These are phyloP conservation scores for Lerema accius DNA, from an alignment of 1,140 invertebrate genomes.

Conservation along the genomic window DNA sequence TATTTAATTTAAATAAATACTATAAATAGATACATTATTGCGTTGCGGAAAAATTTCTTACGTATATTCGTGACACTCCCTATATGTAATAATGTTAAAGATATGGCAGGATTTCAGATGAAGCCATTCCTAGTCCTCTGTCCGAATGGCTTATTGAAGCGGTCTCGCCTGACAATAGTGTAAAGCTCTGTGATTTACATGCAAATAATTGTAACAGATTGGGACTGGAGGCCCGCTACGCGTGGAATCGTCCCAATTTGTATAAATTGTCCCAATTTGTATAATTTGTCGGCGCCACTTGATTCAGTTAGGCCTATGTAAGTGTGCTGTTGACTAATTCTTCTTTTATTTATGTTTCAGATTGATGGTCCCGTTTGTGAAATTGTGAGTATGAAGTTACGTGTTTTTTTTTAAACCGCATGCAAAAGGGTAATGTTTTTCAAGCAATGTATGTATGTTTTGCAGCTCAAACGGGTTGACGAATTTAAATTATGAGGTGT, in stretches of 20 bases:
- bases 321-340: conserved; percentile 41
- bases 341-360: conserved; percentile 33
- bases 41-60: too few relatives aligned
- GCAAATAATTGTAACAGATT: conserved; percentile 63
- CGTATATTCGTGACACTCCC: too few relatives aligned
- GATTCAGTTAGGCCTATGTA: conserved; percentile 42
- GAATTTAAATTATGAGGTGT: too few relatives aligned
- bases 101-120: not conserved
- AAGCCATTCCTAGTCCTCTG: conserved; percentile 1
- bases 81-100: not conserved
- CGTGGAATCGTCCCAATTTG: conserved; percentile 44
- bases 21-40: too few relatives aligned
- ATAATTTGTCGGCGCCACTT: conserved; percentile 46
- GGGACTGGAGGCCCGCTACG: conserved; percentile 40
- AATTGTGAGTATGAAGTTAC: conserved; percentile 17
- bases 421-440: too few relatives aligned
- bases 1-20: too few relatives aligned
- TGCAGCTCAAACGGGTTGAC: too few relatives aligned
- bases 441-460: too few relatives aligned
- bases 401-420: too few relatives aligned
- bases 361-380: conserved; percentile 20
- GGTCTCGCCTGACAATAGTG: conserved; percentile 23
- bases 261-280: conserved; percentile 40
- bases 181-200: conserved; percentile 61
- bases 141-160: conserved; percentile 10